Base-by-base conservation (phyloP, 2,888 invertebrate species). In the Yponomeuta sedellus region DNA sequence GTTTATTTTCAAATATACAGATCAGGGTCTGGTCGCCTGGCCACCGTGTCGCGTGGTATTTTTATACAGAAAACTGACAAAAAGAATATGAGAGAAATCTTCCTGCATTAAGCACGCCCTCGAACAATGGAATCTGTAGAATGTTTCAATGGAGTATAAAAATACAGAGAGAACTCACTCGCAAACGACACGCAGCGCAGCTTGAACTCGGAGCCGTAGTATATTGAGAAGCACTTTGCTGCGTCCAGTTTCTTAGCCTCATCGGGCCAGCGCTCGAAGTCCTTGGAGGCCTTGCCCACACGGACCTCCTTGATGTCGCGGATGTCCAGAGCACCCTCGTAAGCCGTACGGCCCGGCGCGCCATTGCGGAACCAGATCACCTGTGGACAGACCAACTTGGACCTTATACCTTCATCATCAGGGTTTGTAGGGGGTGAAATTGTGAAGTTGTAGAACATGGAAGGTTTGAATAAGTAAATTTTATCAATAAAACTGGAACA, bases 231-330 rank as follows among this genome's bases (percentile, higher is more conserved):
- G 82, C 98, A 98, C 80, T 95, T 95, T 34, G 93, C 90, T 70
- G 88, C 91, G 73, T 98, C 97, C 65, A 95, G 92, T 73, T 94
- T 94, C 77, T 97, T 96, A 0, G 95, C 92, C 74, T 98, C 98
- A 67, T 98, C 98, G 0, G 96, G 94, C 96, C 97, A 98, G 74
- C 96, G 94, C 69, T 98, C 98, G 88, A 98, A 98, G 79, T 98
- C 97, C 82, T 96, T 96, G 0, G 97, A 97, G 73, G 92, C 93
- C 79, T 97, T 97, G 8, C 98, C 98, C 39, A 94, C 80, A 56
- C 98, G 93, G 59, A 99, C 94, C 87, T 98, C 98, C 83, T 97
- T 97, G 10, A 98, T 95, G 82, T 97, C 96, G 66, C 96, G 89
- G 72, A 98, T 92, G 77, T 96, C 95, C 52, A 96, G 80, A 0